These are phyloP conservation scores for Chanos chanos DNA, from an alignment of 2,797 vertebrate species.

Conservation along the genomic window DNA sequence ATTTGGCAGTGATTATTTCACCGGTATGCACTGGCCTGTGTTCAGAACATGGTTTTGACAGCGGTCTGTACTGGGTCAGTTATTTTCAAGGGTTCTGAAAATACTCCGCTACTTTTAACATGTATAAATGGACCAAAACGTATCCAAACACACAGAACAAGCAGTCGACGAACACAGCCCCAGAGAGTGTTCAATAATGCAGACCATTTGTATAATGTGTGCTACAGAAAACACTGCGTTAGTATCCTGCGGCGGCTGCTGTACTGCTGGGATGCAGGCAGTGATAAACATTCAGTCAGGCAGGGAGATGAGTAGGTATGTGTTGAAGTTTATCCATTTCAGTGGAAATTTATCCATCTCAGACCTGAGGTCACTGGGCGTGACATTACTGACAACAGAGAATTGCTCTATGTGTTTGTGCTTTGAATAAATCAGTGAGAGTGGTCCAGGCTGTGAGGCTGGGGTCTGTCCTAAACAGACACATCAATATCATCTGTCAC, in stretches of 20 bases:
- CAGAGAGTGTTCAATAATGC: slow-evolving; percentile 31
- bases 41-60: not conserved
- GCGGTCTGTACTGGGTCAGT: not conserved
- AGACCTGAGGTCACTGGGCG: too few species aligned
- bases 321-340: too few species aligned
- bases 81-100: not conserved
- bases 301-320: too few species aligned
- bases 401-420: not conserved
- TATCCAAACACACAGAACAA: too few species aligned
- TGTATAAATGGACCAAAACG: too few species aligned
- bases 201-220: not conserved
- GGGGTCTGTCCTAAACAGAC: slow-evolving; percentile 3
- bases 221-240: not conserved
- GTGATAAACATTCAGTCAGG: slow-evolving; percentile 13
- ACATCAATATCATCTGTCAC: slow-evolving; percentile 9
- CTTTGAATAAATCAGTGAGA: slow-evolving; percentile 21
- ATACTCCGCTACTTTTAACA: too few species aligned
- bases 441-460: slow-evolving; percentile 11
- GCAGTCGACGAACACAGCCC: too few species aligned
- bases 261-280: not conserved
- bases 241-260: slow-evolving; percentile 14
- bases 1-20: slow-evolving; percentile 16
- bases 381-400: slow-evolving; percentile 12
- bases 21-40: slow-evolving; percentile 18
- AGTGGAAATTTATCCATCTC: too few species aligned